Evolutionary conservation across 2,888 invertebrate species (phyloP), one percentile per base, ranked within the genome.

Genomic region (Cataglyphis livida): DNA sequence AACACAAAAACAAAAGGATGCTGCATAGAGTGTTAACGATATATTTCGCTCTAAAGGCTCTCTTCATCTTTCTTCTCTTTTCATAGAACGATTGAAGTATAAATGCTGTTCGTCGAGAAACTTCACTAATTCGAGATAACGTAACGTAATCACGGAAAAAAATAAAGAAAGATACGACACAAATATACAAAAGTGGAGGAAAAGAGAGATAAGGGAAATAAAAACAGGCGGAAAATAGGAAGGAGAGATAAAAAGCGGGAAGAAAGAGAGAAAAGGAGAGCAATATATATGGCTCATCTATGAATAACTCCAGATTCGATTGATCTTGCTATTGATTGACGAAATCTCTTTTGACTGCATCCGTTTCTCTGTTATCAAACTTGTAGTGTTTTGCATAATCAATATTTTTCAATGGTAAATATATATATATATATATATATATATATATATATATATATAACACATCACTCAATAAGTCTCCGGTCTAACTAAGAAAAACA

Each of bases 301-400:
- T 81, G 81, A 84, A 82, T 83, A 68, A 76, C 70, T 82, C 83
- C 75, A 83, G 83, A 0, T 12, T 71, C 74, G 48, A 86, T 78
- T 57, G 79, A 82, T 76, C 21, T 84, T 83, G 6, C 15, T 57
- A 41, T 35, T 10, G 18, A n/a, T 61, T 35, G 44, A 35, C 73
- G 75, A 66, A 81, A 73, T 74, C 65, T 38, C 12, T 21, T 70
- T 48, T n/a, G 7, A 6, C 1, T 51, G 51, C 25, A 28, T 28
- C 25, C 25, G 25, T n/a, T 51, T 48, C 7, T 48, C n/a, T 2
- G 48, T 21, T 54, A 21, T 12, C 12, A 41, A 3, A 41, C 3
- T 1, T 15, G 18, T 48, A 15, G 18, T 18, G 15, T 48, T 48
- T n/a, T 70, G n/a, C 4, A 3, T 15, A 21, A 51, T 28, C 10